Conservation (phyloP, 1,140 invertebrate genomes). For the Anadara kagoshimensis region DNA sequence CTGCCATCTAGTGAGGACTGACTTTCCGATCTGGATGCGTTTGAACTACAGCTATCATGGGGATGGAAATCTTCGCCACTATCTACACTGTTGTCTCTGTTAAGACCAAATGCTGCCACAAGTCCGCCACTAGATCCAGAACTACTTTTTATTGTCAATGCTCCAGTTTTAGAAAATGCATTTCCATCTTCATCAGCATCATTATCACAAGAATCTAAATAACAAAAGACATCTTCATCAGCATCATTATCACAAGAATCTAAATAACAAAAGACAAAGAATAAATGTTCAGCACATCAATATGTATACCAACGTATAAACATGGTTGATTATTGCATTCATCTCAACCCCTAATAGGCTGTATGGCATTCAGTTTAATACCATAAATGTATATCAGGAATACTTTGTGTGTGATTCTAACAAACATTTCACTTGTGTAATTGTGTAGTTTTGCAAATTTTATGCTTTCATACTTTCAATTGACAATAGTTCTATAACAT, state of each 20-base stretch:
- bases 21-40: not conserved
- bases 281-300: too few species aligned
- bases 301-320: too few species aligned
- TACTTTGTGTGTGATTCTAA: too few species aligned
- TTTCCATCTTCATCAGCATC: conserved; percentile 65
- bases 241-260: conserved; percentile 59
- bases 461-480: too few species aligned
- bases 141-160: conserved; percentile 70
- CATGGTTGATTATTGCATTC: too few species aligned
- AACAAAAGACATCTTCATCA: conserved; percentile 57
- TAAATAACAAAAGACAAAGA: conserved; percentile 34
- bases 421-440: too few species aligned
- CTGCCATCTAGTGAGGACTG: conserved; percentile 34
- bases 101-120: conserved; percentile 64
- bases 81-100: conserved; percentile 61
- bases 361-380: too few species aligned
- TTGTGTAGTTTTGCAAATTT: too few species aligned
- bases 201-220: conserved; percentile 60
- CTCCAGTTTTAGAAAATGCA: conserved; percentile 71
- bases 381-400: too few species aligned
- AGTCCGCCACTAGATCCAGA: conserved; percentile 70
- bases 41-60: conserved; percentile 37
- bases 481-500: too few species aligned
- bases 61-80: conserved; percentile 58
- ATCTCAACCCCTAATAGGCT: too few species aligned